These are phyloP conservation scores for Coendou prehensilis DNA, from an alignment of 2,797 vertebrate species.

Conservation along the genomic window DNA sequence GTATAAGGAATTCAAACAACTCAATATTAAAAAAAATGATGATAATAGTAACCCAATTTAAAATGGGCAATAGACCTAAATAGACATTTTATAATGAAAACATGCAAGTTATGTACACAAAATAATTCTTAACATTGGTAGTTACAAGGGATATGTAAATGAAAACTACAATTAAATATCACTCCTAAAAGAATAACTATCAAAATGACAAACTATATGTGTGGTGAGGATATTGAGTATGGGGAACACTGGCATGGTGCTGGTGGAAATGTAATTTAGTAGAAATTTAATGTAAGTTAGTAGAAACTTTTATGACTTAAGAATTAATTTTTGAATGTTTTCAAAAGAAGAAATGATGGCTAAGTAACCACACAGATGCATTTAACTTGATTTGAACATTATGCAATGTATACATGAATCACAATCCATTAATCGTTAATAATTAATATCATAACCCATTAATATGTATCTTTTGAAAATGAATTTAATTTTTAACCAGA, in stretches of 20 bases:
- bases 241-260: neutral
- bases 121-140: neutral
- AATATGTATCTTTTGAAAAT: neutral
- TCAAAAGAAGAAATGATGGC: neutral
- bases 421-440: no score
- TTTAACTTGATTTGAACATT: neutral
- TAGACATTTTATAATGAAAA: neutral
- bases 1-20: neutral
- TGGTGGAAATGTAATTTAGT: neutral
- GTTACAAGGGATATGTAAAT: neutral
- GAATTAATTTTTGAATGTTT: neutral
- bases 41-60: neutral
- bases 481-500: neutral
- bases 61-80: neutral
- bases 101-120: neutral
- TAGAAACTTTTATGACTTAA: neutral
- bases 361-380: neutral
- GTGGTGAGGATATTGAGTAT: neutral
- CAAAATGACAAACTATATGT: neutral
- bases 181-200: neutral
- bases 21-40: neutral
- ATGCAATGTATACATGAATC: neutral
- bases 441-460: neutral
- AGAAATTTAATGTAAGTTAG: neutral
- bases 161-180: neutral